Percentiles rank a stretch among this genome's conserved stretches.
Evolutionary conservation across 2,113 vertebrate genomes (phyloP).

Genomic region (Oreochromis spilurus): DNA sequence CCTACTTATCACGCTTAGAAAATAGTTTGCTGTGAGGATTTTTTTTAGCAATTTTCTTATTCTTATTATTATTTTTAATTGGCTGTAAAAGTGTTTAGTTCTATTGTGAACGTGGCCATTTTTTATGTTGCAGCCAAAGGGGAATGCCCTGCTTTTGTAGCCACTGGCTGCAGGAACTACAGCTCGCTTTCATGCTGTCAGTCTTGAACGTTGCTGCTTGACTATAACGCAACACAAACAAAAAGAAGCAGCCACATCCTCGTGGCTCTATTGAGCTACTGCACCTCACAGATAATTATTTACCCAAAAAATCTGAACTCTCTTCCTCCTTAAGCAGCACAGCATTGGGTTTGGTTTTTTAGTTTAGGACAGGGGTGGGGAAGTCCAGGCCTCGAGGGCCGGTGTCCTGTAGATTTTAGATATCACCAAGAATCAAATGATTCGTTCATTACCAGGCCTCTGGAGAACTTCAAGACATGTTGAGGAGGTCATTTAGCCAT

Average conservation of each 20-base stretch:
- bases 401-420: rapidly evolving
- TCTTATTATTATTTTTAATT: not conserved
- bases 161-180: not conserved
- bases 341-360: not conserved
- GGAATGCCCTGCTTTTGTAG: not conserved
- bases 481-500: too few species aligned
- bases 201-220: not conserved
- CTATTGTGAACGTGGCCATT: not conserved
- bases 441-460: not conserved
- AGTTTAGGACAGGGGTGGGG: not conserved
- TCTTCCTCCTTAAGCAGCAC: not conserved
- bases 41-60: not conserved
- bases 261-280: not conserved
- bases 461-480: not conserved
- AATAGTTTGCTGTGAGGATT: not conserved
- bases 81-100: not conserved
- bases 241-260: not conserved
- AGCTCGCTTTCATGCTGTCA: not conserved
- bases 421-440: not conserved
- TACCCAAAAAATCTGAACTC: too few species aligned
- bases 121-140: rapidly evolving
- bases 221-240: not conserved
- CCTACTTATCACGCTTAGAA: not conserved
- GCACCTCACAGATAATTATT: not conserved
- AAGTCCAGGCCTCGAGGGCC: not conserved